Percentiles rank a stretch among this genome's conserved stretches.
Evolutionary conservation across 2,797 vertebrate genomes (phyloP).

Genomic region (Chiloscyllium punctatum): DNA sequence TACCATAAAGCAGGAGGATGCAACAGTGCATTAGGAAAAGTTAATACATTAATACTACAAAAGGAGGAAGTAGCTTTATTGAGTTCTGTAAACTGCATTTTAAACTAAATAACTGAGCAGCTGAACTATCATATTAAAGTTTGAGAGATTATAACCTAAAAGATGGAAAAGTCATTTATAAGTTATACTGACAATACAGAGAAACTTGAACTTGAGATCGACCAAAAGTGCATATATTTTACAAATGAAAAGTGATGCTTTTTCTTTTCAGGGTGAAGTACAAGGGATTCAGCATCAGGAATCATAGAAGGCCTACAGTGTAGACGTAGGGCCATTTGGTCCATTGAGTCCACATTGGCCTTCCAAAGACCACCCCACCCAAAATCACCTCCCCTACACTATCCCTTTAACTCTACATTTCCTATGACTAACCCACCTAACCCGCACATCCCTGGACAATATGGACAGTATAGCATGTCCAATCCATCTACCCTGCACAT

Average conservation of each 20-base stretch:
- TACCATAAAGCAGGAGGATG: not conserved
- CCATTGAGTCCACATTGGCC: no score
- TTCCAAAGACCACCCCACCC: no score
- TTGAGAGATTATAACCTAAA: not conserved
- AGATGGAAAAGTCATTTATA: not conserved
- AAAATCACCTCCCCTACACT: no score
- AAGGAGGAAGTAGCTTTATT: not conserved
- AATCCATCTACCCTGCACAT: no score
- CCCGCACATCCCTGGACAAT: no score
- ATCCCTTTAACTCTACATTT: no score
- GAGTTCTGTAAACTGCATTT: not conserved
- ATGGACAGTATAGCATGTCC: no score
- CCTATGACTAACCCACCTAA: no score
- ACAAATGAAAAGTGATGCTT: not conserved
- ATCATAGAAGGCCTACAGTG: not conserved
- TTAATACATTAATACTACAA: not conserved
- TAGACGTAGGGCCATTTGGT: no score
- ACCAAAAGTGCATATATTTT: not conserved
- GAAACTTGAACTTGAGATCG: not conserved
- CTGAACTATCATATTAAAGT: not conserved
- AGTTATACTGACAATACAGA: not conserved
- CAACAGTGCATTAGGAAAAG: not conserved
- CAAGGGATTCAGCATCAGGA: not conserved
- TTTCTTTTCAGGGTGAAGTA: not conserved
- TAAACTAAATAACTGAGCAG: not conserved